Evolutionary conservation across 2,113 vertebrate species (phyloP), one percentile per base, ranked within the genome.

Genomic region (Anhinga anhinga): DNA sequence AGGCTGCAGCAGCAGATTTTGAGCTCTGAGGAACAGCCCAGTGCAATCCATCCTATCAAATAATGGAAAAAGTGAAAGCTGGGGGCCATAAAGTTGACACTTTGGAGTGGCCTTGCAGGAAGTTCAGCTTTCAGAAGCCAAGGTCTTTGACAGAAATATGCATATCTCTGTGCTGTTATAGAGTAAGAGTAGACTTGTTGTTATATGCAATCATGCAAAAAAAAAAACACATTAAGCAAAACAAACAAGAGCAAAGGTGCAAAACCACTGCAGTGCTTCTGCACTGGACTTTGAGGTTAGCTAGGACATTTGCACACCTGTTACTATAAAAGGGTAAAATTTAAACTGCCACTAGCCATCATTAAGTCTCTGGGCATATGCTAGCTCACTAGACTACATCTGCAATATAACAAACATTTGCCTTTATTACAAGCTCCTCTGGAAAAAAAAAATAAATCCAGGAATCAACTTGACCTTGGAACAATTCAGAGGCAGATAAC

Each of bases 401-500:
- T 66, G 45, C 53, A 89, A 69, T 11, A 32, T 19, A 65, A 90
- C 23, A 96, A 93, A 66, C 40, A 61, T 45, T 76, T 66, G 63
- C 38, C 58, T 53, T 87, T 61, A 71, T 74, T 92, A 86, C 10
- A 10, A n/a, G 15, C 27, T 85, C 44, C 52, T 67, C 1, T 0
- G 4, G 9, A 4, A 23, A 91, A 91, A 91, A 88, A 80, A 90
- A 65, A 55, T 3, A 78, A 66, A 73, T 36, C 26, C 25, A 92
- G 76, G 50, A 91, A 93, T 59, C 78, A 91, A 44, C 26, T 40
- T 83, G 89, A 95, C 94, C 95, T 88, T 94, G 74, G 69, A 96
- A 90, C 23, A 86, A 85, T 44, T 91, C 67, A 82, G 29, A 83
- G 7, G n/a, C 25, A 91, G 84, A 65, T 90, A 96, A 93, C 84